Evolutionary conservation across 2,888 invertebrate genomes (phyloP), one percentile per base, ranked within the genome.

Genomic region (Hirtodrosophila trivittata): DNA sequence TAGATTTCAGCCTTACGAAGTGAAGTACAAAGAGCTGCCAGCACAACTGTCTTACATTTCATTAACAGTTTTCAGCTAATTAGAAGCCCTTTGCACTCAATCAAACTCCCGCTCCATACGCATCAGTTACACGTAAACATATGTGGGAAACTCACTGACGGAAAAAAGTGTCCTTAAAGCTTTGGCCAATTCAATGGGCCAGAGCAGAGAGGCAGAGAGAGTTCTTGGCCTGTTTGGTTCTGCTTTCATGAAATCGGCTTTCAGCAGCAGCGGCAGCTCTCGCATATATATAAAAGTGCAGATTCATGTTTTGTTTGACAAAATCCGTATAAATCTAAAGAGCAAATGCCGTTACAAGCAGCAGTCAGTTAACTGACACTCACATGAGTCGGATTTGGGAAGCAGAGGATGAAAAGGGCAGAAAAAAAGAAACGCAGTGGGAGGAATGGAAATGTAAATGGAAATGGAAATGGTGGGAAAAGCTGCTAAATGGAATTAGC

Each of bases 221-320:
- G 42, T 14, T 21, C 5, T 21, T 7, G 10, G 25, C 28, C 45
- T 56, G 14, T n/a, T n/a, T n/a, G n/a, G n/a, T n/a, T n/a, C n/a
- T n/a, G 64, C 64, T 58, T 58, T 69, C 56, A 66, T 71, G 52
- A 75, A 89, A 88, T 88, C 87, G 80, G 78, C 83, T 88, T 88
- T 86, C 25, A 58, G 38, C 55, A 50, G 73, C 49, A 14, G 35
- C 5, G n/a, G n/a, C n/a, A n/a, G n/a, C n/a, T n/a, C n/a, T 58
- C 65, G 28, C 52, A 21, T n/a, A 54, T 47, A 59, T 78, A 84
- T 80, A 74, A 85, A 89, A 89, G 89, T 89, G 89, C 89, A 89
- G 88, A 89, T 81, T 83, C 89, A 78, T 89, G 89, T 89, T 89
- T 78, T 82, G 77, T 86, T 85, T 77, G 76, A 69, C 77, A 73